Conservation (phyloP, 2,888 invertebrate species). For the Actias luna region DNA sequence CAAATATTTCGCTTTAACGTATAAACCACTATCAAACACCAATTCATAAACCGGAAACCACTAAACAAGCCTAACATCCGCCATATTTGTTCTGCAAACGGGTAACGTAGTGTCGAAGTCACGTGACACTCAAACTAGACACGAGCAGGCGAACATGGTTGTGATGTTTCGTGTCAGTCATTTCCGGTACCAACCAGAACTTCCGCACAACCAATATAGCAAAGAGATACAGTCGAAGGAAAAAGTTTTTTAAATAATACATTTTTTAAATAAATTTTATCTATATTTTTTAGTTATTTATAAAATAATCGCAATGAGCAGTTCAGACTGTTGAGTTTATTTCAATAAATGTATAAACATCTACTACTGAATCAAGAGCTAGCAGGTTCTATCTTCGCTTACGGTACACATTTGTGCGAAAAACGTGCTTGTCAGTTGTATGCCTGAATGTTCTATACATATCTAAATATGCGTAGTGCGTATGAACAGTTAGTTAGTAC, state of each 20-base stretch:
- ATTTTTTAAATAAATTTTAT: background rate
- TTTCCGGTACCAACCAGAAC: conserved; percentile 50
- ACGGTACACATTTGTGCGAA: too few species aligned
- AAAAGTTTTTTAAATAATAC: conserved; percentile 8
- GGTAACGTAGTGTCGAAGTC: conserved; percentile 8
- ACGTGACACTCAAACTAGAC: conserved; percentile 16
- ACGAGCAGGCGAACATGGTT: conserved; percentile 17
- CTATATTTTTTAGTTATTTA: background rate
- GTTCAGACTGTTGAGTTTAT: too few species aligned
- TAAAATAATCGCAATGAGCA: background rate
- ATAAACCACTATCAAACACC: background rate
- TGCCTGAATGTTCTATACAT: too few species aligned
- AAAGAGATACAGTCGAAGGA: conserved; percentile 19
- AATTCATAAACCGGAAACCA: conserved; percentile 3
- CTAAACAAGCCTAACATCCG: conserved; percentile 7
- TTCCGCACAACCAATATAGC: conserved; percentile 45
- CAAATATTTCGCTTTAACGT: background rate
- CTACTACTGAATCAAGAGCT: too few species aligned
- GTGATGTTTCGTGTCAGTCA: conserved; percentile 49
- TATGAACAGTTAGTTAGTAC: too few species aligned
- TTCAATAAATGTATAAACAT: too few species aligned
- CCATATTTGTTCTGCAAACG: conserved; percentile 10
- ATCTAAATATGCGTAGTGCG: too few species aligned
- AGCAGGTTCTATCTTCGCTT: too few species aligned
- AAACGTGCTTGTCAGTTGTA: too few species aligned